Conservation (phyloP, 2,113 vertebrate species). For the Coptodon rendalli region DNA sequence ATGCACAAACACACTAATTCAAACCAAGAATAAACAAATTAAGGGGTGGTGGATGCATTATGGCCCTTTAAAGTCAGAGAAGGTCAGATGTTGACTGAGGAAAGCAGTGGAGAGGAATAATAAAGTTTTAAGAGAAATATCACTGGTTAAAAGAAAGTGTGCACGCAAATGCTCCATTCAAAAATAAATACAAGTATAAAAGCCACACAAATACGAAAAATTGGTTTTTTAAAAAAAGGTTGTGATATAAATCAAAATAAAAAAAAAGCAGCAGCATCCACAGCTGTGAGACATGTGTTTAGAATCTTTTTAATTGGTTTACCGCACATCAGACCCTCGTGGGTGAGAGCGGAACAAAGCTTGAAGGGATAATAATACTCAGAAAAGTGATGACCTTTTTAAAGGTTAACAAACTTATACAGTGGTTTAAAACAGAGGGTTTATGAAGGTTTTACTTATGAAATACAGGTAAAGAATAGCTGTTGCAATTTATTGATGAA, state of each 20-base stretch:
- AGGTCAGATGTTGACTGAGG: neutral
- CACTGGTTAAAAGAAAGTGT: neutral
- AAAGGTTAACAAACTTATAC: neutral
- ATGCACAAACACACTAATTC: neutral
- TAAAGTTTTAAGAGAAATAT: neutral
- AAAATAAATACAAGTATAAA: neutral
- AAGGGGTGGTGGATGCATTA: neutral
- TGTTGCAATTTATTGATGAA: neutral
- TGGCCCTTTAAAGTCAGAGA: neutral
- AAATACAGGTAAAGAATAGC: neutral
- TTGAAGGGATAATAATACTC: neutral
- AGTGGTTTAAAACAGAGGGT: neutral
- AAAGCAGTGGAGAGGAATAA: neutral
- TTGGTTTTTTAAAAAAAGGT: accelerated
- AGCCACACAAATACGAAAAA: neutral
- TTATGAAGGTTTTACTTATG: neutral
- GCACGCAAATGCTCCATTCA: neutral
- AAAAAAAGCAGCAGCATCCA: neutral
- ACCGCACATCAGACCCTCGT: neutral
- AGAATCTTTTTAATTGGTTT: neutral
- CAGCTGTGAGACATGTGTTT: neutral
- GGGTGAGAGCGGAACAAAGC: neutral
- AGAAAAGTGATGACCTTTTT: neutral
- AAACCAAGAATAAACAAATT: neutral
- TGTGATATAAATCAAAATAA: neutral